Evolutionary conservation across 1,140 invertebrate genomes (phyloP).

Genomic region (Teleogryllus occipitalis): DNA sequence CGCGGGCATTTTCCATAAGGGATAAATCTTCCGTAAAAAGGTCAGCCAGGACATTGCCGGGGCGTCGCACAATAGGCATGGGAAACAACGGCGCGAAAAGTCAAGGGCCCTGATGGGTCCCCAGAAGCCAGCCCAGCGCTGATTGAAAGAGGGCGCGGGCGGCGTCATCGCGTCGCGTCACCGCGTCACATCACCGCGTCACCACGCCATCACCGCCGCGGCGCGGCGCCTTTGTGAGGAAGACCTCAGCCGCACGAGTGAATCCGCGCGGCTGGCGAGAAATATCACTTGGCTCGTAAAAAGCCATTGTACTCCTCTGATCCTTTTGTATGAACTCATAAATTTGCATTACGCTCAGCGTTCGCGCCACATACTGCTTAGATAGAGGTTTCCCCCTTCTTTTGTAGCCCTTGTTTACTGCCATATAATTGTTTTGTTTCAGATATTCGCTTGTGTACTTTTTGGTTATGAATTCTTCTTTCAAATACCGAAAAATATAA

Average conservation of each 20-base stretch:
- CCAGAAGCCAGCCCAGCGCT: neutral
- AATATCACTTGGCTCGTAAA: neutral
- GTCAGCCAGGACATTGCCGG: conserved; percentile 12
- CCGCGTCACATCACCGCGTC: neutral
- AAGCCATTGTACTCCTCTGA: neutral
- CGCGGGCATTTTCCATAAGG: conserved; percentile 14
- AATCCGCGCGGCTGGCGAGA: neutral
- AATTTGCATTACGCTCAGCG: conserved; percentile 7
- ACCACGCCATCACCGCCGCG: neutral
- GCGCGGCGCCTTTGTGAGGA: neutral
- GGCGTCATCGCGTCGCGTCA: too few relatives aligned
- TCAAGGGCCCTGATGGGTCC: conserved; percentile 7
- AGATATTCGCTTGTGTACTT: neutral
- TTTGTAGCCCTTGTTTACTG: neutral
- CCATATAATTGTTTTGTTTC: neutral
- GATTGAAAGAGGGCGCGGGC: neutral
- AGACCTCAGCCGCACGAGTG: neutral
- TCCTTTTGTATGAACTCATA: neutral
- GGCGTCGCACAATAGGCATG: conserved; percentile 14
- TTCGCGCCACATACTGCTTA: neutral
- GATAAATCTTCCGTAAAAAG: conserved; percentile 20
- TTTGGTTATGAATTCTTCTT: too few relatives aligned
- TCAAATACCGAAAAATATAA: too few relatives aligned
- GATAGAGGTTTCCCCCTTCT: neutral
- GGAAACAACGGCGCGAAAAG: conserved; percentile 14